Evolutionary conservation across 2,888 invertebrate genomes (phyloP).

Genomic region (Heteropelma amictum): DNA sequence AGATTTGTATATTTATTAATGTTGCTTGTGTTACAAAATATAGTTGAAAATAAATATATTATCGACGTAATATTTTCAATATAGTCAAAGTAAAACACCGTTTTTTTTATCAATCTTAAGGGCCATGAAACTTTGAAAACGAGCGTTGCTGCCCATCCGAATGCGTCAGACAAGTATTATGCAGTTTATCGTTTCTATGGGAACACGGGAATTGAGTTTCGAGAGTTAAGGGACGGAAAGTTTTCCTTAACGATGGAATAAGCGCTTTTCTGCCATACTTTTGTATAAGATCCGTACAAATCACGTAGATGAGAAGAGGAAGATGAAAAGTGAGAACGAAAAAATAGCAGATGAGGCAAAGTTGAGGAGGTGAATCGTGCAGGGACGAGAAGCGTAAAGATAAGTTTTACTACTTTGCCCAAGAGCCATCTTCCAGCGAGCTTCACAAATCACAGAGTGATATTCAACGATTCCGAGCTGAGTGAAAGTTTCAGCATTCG

Average conservation of each 20-base stretch:
- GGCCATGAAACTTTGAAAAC: background rate
- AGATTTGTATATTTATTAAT: too few species aligned
- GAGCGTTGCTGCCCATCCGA: conserved; percentile 1
- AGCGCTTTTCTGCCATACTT: background rate
- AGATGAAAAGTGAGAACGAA: background rate
- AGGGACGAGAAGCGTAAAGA: too few species aligned
- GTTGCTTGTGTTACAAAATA: too few species aligned
- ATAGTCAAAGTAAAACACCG: background rate
- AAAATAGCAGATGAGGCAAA: too few species aligned
- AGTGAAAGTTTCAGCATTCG: too few species aligned
- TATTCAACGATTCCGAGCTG: too few species aligned
- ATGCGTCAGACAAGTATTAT: background rate
- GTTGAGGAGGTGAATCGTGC: too few species aligned
- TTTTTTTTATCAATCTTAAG: background rate
- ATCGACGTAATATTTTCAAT: too few species aligned
- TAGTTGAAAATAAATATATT: too few species aligned
- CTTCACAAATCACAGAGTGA: too few species aligned
- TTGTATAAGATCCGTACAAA: conserved; percentile 5
- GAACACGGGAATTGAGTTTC: conserved; percentile 28
- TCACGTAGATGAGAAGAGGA: background rate
- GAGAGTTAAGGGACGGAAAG: conserved; percentile 29
- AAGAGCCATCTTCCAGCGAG: too few species aligned
- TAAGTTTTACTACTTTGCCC: too few species aligned
- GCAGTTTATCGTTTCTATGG: conserved; percentile 11
- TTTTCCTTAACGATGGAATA: conserved; percentile 30